Base-by-base conservation (phyloP, 2,797 vertebrate genomes). In the Esox lucius region DNA sequence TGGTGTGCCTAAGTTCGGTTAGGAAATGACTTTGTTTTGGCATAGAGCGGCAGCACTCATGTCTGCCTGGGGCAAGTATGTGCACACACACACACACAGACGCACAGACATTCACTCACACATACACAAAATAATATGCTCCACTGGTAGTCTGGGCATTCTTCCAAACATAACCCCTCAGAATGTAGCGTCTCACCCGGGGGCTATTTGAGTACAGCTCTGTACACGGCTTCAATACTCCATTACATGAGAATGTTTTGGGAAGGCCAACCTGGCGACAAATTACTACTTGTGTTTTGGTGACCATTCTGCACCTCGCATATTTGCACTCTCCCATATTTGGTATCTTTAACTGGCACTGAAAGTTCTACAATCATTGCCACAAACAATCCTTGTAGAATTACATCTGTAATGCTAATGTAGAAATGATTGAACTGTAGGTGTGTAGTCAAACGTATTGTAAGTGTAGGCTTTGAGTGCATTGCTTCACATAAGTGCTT, bases 161-260 rank as follows among this genome's bases (percentile, higher is more conserved):
- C 8, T 35, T 67, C 70, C 70, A 68, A 33, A 59, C 53, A 53
- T 24, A 76, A 70, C 69, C 69, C 31, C 70, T 31, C 56, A 24
- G 24, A 59, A 64, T 28, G 8, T 64, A 64, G 61, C 67, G 35
- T 26, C 19, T 17, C 53, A 56, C n/a, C 53, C 53, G 2, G 53
- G 53, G 56, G 68, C 71, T 51, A 69, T 69, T 33, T 70, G 24
- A 72, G n/a, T 70, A 61, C 4, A 28, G 56, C 61, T 4, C 15
- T 56, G 51, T 56, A n/a, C 19, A n/a, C 19, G 35, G 7, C 35
- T 56, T 19, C 19, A n/a, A 16, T 56, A 56, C 51, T 56, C 51
- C 17, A 19, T 56, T 17, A 56, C 7, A 56, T 56, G 53, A 56
- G 53, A 56, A 56, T 56, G 53, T 22, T 56, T 8, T 19, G 19